These are phyloP conservation scores for Coreius guichenoti DNA, from an alignment of 2,797 vertebrate genomes.

Conservation along the genomic window DNA sequence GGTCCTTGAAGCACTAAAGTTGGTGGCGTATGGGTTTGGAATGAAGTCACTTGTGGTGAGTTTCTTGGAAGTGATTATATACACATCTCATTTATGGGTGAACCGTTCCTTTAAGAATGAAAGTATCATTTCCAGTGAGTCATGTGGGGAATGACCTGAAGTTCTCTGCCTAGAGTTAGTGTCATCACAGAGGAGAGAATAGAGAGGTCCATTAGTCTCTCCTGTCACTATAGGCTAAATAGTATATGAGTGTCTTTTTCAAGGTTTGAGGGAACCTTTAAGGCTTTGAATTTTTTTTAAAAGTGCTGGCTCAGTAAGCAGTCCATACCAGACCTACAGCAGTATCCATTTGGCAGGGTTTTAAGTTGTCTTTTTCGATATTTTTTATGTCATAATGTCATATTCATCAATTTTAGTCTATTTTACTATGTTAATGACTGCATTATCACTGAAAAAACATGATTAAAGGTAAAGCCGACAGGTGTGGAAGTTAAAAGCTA, in stretches of 20 bases:
- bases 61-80: background rate
- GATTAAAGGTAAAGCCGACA: background rate
- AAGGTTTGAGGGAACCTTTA: conserved; percentile 29
- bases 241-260: conserved; percentile 46
- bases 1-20: background rate
- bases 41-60: background rate
- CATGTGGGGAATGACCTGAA: background rate
- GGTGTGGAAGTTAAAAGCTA: background rate
- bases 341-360: background rate
- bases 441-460: background rate
- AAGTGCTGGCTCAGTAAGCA: conserved; percentile 28
- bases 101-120: background rate
- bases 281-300: background rate
- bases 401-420: background rate
- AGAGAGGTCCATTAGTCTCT: conserved; percentile 42
- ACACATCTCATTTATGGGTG: background rate
- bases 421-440: no score
- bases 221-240: conserved; percentile 13
- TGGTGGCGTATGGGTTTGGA: background rate
- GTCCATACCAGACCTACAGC: conserved; percentile 6
- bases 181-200: conserved; percentile 25
- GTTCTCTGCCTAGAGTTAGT: conserved; percentile 17
- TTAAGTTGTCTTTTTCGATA: no score
- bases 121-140: background rate
- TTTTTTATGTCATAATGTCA: background rate